A percentile compares a stretch with the other conserved stretches of the same genome.
These are phyloP conservation scores for Conistra vaccinii DNA, from an alignment of 2,888 invertebrate genomes.

Conservation along the genomic window DNA sequence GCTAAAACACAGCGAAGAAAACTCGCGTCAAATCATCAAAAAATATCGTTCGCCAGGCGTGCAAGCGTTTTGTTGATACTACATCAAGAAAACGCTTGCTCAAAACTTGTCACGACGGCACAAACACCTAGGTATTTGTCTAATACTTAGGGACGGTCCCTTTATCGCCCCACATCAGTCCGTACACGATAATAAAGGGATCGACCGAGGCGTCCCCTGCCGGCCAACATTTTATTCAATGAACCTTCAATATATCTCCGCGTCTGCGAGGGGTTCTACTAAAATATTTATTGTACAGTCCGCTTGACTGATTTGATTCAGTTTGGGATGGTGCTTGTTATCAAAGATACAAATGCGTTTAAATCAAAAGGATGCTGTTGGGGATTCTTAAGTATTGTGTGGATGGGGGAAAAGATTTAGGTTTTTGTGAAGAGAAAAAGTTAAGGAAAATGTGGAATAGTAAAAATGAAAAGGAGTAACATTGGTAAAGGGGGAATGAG, in stretches of 20 bases:
- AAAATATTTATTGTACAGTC: constrained; percentile 68
- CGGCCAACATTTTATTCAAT: constrained; percentile 83
- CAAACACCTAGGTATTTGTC: constrained; percentile 73
- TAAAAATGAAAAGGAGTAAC: not conserved
- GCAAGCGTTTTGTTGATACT: not conserved
- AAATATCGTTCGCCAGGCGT: not conserved
- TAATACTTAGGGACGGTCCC: constrained; percentile 71
- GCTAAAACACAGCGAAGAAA: constrained; percentile 7
- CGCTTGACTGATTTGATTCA: constrained; percentile 65
- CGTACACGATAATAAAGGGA: constrained; percentile 82
- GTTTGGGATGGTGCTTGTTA: constrained; percentile 59
- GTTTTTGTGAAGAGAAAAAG: not conserved
- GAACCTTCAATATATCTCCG: constrained; percentile 79
- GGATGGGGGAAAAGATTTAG: not conserved
- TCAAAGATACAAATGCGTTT: constrained; percentile 54
- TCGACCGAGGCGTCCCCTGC: constrained; percentile 68
- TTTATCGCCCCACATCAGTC: constrained; percentile 76
- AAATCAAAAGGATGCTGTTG: constrained; percentile 53
- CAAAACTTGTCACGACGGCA: constrained; percentile 49
- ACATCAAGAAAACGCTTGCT: constrained; percentile 45
- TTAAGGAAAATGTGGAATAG: not conserved
- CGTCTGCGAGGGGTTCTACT: constrained; percentile 46
- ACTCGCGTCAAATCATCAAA: constrained; percentile 32
- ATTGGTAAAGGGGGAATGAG: too few species aligned
- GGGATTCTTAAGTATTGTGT: constrained; percentile 25